These are phyloP conservation scores for Dolichoris vasculosae DNA, from an alignment of 1,140 invertebrate genomes.

Conservation along the genomic window DNA sequence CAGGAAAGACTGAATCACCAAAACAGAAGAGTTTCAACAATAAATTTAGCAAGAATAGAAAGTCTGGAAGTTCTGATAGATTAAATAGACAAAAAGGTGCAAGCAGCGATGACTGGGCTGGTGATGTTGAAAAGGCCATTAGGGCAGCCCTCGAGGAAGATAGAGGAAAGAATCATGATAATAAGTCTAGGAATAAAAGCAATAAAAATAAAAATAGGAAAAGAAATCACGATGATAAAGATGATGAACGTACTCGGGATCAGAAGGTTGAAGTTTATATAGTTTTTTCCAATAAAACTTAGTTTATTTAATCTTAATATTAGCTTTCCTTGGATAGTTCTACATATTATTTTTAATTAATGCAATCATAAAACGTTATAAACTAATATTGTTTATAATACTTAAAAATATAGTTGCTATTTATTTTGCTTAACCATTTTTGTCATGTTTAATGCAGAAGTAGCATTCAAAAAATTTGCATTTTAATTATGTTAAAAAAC, in stretches of 20 bases:
- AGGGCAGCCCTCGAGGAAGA: conserved; percentile 78
- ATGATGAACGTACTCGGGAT: conserved; percentile 73
- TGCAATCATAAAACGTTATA: no score
- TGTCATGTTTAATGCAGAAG: no score
- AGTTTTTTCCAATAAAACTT: conserved; percentile 2
- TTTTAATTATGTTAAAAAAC: no score
- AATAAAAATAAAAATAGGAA: conserved; percentile 68
- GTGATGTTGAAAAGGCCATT: conserved; percentile 84
- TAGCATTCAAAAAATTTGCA: no score
- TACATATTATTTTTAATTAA: no score
- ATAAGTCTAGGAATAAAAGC: conserved; percentile 69
- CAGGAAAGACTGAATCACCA: conserved; percentile 56
- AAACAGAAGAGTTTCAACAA: conserved; percentile 64
- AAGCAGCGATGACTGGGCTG: conserved; percentile 82
- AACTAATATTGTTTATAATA: no score
- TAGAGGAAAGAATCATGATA: conserved; percentile 73
- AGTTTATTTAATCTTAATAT: no score
- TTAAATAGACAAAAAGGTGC: conserved; percentile 69
- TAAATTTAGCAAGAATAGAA: conserved; percentile 69
- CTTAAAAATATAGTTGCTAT: no score
- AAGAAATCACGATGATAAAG: conserved; percentile 71
- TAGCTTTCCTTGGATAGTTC: no score
- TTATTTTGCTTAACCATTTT: no score
- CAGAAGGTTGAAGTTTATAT: conserved; percentile 60
- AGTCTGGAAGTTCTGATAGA: conserved; percentile 60